Conservation (phyloP, 1,140 invertebrate species). For the Mya arenaria region DNA sequence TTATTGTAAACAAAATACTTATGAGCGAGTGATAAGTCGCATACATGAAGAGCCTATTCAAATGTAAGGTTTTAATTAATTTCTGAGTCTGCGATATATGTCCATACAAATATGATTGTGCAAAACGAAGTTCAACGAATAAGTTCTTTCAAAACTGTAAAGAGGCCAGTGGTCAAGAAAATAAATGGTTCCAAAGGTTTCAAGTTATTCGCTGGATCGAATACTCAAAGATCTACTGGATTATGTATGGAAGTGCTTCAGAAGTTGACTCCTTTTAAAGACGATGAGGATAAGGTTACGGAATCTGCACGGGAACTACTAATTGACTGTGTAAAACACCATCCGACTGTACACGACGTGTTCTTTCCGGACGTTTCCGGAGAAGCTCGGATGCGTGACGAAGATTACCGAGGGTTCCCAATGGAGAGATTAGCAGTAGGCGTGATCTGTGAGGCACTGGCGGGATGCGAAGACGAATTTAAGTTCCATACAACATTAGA, state of each 20-base stretch:
- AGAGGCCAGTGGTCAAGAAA: constrained; percentile 31
- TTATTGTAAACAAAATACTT: too few species aligned
- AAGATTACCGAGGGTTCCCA: constrained; percentile 42
- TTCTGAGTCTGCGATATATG: too few species aligned
- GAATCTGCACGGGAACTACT: constrained; percentile 12
- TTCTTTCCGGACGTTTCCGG: constrained; percentile 20
- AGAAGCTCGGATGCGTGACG: background rate
- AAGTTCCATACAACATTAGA: constrained; percentile 37
- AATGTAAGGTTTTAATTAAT: too few species aligned
- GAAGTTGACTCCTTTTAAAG: constrained; percentile 18
- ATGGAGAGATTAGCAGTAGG: constrained; percentile 33
- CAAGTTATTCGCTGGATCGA: background rate
- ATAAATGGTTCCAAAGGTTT: constrained; percentile 3
- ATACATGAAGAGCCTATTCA: too few species aligned
- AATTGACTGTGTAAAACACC: constrained; percentile 29
- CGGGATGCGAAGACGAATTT: constrained; percentile 11
- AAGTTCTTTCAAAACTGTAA: constrained; percentile 37
- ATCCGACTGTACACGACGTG: constrained; percentile 17
- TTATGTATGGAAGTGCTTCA: constrained; percentile 36
- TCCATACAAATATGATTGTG: too few species aligned
- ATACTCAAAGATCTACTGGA: background rate
- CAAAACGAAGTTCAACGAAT: background rate
- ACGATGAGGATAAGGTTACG: constrained; percentile 28
- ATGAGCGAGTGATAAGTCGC: too few species aligned
- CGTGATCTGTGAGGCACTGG: constrained; percentile 36